These are phyloP conservation scores for Oryctolagus cuniculus DNA, from an alignment of 2,113 vertebrate genomes.

Conservation along the genomic window DNA sequence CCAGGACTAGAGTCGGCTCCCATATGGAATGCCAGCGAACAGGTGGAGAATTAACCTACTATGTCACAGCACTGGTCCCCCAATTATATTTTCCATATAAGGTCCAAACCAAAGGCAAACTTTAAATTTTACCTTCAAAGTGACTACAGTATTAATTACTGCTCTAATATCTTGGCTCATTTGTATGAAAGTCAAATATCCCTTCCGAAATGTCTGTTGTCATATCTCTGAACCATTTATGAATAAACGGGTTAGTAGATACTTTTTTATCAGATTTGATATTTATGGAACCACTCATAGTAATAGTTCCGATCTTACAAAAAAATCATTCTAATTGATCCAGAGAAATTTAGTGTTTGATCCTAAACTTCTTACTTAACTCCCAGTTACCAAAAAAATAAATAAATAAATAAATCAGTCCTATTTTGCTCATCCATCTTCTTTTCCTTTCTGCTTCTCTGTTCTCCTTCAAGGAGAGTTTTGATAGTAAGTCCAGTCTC, in stretches of 20 bases:
- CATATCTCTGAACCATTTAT: background rate
- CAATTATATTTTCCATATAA: background rate
- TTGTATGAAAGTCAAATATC: background rate
- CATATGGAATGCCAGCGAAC: too few relatives aligned
- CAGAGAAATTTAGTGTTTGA: background rate
- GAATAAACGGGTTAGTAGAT: background rate
- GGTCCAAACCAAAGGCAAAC: background rate
- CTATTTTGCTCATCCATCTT: background rate
- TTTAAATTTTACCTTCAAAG: conserved; percentile 25
- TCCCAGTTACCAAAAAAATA: background rate
- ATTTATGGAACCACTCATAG: background rate
- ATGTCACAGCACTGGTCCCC: too few relatives aligned
- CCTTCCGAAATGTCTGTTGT: background rate
- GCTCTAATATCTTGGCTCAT: background rate
- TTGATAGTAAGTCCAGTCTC: background rate
- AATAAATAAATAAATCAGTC: background rate
- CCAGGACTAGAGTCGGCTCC: too few relatives aligned
- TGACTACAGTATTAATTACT: conserved; percentile 25
- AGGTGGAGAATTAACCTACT: too few relatives aligned
- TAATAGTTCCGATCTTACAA: background rate
- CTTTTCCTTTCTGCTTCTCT: background rate
- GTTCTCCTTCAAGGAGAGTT: background rate
- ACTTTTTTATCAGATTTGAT: background rate
- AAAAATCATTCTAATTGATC: conserved; percentile 1
- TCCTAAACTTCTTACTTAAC: background rate